Evolutionary conservation across 1,140 invertebrate species (phyloP).

Genomic region (Drosophila dunni): DNA sequence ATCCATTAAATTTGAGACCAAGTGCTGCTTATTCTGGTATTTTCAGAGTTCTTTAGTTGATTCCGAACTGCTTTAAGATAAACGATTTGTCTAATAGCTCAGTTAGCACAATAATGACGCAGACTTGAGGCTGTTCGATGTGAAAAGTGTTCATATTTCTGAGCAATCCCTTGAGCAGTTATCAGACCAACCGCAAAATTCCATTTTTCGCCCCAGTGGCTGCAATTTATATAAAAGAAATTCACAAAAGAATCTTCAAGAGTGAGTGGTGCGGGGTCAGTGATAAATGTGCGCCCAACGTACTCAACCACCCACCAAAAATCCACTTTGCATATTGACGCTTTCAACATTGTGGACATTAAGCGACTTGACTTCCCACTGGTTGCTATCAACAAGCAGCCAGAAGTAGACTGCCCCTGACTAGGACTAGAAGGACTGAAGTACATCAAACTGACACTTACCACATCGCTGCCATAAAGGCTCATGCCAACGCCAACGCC

Average conservation of each 20-base stretch:
- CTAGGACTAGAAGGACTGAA: constrained; percentile 42
- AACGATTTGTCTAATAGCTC: too few relatives aligned
- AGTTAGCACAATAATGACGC: too few relatives aligned
- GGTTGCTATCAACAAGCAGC: constrained; percentile 67
- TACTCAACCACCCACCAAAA: constrained; percentile 33
- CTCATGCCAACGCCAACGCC: constrained; percentile 72
- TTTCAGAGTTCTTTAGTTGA: background rate
- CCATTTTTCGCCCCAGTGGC: constrained; percentile 76
- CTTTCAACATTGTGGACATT: constrained; percentile 79
- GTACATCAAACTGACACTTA: constrained; percentile 83
- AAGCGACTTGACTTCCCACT: constrained; percentile 53
- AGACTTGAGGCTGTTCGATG: background rate
- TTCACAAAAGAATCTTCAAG: constrained; percentile 59
- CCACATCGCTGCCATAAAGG: constrained; percentile 82
- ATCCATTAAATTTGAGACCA: constrained; percentile 30
- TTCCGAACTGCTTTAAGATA: too few relatives aligned
- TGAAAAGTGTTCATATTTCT: constrained; percentile 37
- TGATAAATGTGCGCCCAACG: constrained; percentile 69
- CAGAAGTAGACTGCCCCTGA: constrained; percentile 5
- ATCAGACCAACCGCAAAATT: constrained; percentile 73
- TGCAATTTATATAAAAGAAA: constrained; percentile 72
- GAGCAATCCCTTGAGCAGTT: constrained; percentile 65
- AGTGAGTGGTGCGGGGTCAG: constrained; percentile 22
- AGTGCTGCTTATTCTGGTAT: constrained; percentile 1
- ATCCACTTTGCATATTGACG: constrained; percentile 81